phyloP scores from a whole-genome alignment of 2,797 vertebrate genomes.

The Chelmon rostratus region DNA sequence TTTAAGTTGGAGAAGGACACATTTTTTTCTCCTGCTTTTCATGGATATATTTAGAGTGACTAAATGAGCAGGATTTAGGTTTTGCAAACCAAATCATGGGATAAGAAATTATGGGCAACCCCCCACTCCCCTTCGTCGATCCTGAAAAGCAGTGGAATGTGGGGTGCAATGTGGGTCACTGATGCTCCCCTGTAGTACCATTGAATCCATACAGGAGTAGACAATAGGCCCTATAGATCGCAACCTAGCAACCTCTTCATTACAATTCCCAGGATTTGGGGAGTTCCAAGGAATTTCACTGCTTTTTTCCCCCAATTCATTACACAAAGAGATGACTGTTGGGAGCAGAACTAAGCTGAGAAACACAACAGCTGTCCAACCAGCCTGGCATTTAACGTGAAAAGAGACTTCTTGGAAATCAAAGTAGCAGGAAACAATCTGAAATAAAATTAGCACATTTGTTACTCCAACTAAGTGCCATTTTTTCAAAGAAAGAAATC shows the following conservation, averaged over 20 bases:
- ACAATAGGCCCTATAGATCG: constrained; percentile 82
- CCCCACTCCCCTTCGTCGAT: constrained; percentile 44
- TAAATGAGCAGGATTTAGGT: constrained; percentile 36
- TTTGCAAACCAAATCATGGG: constrained; percentile 53
- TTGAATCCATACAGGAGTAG: constrained; percentile 75
- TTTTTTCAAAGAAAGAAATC: neutral
- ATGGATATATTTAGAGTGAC: constrained; percentile 44
- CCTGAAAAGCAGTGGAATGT: constrained; percentile 78
- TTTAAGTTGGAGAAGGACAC: neutral
- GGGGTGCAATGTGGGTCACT: constrained; percentile 74
- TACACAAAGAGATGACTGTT: constrained; percentile 76
- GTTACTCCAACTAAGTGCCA: constrained; percentile 6
- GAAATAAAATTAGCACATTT: constrained; percentile 30
- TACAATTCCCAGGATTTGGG: constrained; percentile 81
- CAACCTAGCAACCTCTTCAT: constrained; percentile 85
- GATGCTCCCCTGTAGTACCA: constrained; percentile 70
- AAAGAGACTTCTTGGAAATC: constrained; percentile 41
- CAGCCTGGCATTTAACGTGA: constrained; percentile 30
- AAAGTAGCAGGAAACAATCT: constrained; percentile 9
- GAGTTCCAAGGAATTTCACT: constrained; percentile 76
- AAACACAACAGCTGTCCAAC: constrained; percentile 62
- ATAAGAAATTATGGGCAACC: constrained; percentile 55
- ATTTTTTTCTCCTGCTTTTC: constrained; percentile 11
- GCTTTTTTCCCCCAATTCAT: constrained; percentile 45
- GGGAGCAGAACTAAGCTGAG: constrained; percentile 48